These are phyloP conservation scores for Monopis laevigella DNA, from an alignment of 2,888 invertebrate genomes.

Conservation along the genomic window DNA sequence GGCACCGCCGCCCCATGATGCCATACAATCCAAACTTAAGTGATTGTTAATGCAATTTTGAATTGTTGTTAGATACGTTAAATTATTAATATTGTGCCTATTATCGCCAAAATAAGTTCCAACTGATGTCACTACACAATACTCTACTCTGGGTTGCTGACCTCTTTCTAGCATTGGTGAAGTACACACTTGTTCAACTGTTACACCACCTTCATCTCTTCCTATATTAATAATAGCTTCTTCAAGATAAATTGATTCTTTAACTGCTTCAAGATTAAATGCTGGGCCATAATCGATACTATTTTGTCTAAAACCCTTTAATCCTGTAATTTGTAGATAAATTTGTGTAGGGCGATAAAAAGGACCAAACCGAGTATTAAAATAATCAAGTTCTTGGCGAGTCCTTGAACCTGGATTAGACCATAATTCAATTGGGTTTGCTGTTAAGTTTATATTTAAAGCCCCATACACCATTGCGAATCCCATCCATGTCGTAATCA, in stretches of 20 bases:
- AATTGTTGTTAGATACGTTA: slow-evolving; percentile 43
- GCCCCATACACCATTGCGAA: slow-evolving; percentile 74
- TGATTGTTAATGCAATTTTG: slow-evolving; percentile 50
- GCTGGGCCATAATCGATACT: slow-evolving; percentile 77
- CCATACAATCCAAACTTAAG: slow-evolving; percentile 71
- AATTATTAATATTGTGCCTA: slow-evolving; percentile 51
- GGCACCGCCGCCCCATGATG: slow-evolving; percentile 88
- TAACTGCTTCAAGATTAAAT: slow-evolving; percentile 78
- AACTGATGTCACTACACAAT: slow-evolving; percentile 85
- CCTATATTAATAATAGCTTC: slow-evolving; percentile 71
- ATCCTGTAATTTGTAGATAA: slow-evolving; percentile 75
- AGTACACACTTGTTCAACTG: slow-evolving; percentile 75
- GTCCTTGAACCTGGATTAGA: slow-evolving; percentile 83
- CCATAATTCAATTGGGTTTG: slow-evolving; percentile 95
- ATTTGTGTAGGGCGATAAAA: slow-evolving; percentile 92
- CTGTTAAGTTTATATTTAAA: slow-evolving; percentile 74
- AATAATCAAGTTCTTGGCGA: slow-evolving; percentile 85
- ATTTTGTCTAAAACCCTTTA: slow-evolving; percentile 41
- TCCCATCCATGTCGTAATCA: slow-evolving; percentile 68
- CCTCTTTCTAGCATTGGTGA: slow-evolving; percentile 80
- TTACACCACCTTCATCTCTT: slow-evolving; percentile 56
- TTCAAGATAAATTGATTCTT: slow-evolving; percentile 76
- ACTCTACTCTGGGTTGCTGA: slow-evolving; percentile 52
- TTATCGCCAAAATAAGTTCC: slow-evolving; percentile 81
- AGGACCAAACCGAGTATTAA: slow-evolving; percentile 87